These are phyloP conservation scores for Hypomecis atomaria DNA, from an alignment of 2,888 invertebrate species.

Conservation along the genomic window DNA sequence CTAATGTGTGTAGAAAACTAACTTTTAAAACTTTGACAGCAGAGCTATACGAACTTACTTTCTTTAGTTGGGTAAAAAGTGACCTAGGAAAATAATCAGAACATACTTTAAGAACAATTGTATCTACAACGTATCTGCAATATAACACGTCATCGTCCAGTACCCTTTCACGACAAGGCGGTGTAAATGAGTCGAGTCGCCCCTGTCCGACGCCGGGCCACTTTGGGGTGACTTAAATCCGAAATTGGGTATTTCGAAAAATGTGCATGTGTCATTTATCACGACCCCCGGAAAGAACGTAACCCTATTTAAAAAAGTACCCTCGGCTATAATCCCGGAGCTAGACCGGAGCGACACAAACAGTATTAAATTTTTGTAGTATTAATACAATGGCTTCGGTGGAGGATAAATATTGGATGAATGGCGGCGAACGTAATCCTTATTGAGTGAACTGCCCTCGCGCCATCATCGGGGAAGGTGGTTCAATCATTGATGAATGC, in stretches of 20 bases:
- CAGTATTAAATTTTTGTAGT: constrained; percentile 81
- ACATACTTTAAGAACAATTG: too few species aligned
- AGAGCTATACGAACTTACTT: too few species aligned
- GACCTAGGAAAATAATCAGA: too few species aligned
- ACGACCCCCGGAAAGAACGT: constrained; percentile 81
- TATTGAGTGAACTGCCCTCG: constrained; percentile 60
- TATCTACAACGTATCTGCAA: too few species aligned
- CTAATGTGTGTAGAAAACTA: too few species aligned
- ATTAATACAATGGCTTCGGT: constrained; percentile 75
- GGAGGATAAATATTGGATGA: constrained; percentile 81
- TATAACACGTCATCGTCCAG: constrained; percentile 35
- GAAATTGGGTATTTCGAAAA: constrained; percentile 86
- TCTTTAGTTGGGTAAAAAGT: too few species aligned
- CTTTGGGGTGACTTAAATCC: constrained; percentile 86
- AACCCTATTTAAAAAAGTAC: constrained; percentile 84
- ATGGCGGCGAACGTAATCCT: constrained; percentile 68
- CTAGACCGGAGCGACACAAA: constrained; percentile 75
- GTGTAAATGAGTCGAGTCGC: constrained; percentile 73
- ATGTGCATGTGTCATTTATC: constrained; percentile 86
- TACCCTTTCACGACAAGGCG: constrained; percentile 54
- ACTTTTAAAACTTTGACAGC: too few species aligned
- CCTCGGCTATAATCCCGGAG: constrained; percentile 74
- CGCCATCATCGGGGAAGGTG: constrained; percentile 9
- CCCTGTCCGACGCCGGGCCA: constrained; percentile 79
- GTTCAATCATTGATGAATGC: constrained; percentile 3